phyloP scores from a whole-genome alignment of 2,797 vertebrate species.

The Tenualosa thibaudeaui region DNA sequence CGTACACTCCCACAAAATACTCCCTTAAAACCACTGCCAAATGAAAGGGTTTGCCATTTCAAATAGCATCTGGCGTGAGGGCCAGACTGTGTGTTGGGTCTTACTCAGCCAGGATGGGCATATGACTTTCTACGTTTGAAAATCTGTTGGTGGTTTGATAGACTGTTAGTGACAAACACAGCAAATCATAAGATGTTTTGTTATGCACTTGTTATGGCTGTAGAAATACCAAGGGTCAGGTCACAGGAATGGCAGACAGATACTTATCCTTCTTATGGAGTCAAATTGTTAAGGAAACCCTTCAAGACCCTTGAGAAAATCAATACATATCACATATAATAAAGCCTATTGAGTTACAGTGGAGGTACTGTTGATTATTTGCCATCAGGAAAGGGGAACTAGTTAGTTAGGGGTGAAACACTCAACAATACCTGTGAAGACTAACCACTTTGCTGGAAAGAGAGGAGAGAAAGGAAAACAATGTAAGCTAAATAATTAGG shows the following conservation, averaged over 20 bases:
- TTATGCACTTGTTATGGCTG: neutral
- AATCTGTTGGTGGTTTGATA: neutral
- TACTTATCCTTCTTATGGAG: neutral
- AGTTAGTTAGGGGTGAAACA: neutral
- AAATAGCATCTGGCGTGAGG: no score
- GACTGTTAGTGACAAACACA: neutral
- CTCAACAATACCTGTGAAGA: neutral
- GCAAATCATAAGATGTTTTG: neutral
- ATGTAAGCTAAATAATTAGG: neutral
- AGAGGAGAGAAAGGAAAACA: neutral
- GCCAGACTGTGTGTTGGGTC: no score
- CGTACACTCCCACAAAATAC: no score
- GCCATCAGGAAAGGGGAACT: neutral
- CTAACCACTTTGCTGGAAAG: neutral
- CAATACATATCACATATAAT: neutral
- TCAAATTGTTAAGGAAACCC: neutral
- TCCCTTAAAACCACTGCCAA: no score
- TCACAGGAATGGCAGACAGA: neutral
- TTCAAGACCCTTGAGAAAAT: neutral
- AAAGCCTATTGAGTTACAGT: neutral
- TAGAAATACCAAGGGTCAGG: neutral
- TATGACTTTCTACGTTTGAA: neutral
- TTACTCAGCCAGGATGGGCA: neutral
- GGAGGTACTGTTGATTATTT: slow-evolving; percentile 5
- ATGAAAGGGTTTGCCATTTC: no score